Percentiles rank a stretch among this genome's conserved stretches.
Evolutionary conservation across 2,113 vertebrate species (phyloP).

Genomic region (Bambusicola thoracicus): DNA sequence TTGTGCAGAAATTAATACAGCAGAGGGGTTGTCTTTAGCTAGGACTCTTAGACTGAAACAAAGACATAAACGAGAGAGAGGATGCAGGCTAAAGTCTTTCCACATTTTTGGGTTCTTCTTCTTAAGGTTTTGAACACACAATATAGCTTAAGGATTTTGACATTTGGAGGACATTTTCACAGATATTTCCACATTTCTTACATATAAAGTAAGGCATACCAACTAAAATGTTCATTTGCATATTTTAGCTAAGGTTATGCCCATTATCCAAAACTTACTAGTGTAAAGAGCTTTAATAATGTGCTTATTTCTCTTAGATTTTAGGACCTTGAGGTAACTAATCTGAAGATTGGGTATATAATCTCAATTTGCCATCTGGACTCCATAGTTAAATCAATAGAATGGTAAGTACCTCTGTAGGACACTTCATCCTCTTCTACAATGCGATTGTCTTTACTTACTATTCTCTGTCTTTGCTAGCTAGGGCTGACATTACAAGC

Average conservation of each 20-base stretch:
- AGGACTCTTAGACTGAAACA: neutral
- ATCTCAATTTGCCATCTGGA: neutral
- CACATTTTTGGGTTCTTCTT: neutral
- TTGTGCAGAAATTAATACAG: neutral
- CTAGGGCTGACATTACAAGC: neutral
- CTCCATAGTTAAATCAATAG: neutral
- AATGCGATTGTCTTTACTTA: too few relatives aligned
- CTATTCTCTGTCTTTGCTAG: neutral
- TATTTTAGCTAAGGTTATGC: neutral
- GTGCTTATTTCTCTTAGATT: neutral
- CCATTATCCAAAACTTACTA: neutral
- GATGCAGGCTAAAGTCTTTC: neutral
- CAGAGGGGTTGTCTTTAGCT: neutral
- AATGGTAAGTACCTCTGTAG: neutral
- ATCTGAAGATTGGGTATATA: neutral
- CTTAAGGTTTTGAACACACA: neutral
- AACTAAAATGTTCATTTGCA: accelerated
- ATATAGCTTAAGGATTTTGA: accelerated
- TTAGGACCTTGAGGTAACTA: neutral
- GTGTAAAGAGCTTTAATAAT: neutral
- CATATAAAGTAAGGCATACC: accelerated
- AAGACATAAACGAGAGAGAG: neutral
- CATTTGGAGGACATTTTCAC: neutral
- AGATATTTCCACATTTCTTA: neutral
- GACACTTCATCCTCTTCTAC: neutral